phyloP scores from a whole-genome alignment of 2,113 vertebrate genomes.

The Ictalurus punctatus region DNA sequence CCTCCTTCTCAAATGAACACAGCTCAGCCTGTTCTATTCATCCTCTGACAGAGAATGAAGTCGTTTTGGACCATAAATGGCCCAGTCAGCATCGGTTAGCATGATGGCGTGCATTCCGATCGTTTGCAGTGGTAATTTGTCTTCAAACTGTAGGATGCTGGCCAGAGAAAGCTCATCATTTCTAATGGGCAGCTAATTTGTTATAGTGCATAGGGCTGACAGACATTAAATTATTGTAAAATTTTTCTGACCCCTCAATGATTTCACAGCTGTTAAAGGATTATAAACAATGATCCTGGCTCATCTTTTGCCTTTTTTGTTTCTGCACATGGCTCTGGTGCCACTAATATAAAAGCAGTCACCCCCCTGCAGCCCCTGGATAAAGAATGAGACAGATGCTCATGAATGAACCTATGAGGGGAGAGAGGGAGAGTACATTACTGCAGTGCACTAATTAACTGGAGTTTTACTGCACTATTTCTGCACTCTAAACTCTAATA shows the following conservation, averaged over 20 bases:
- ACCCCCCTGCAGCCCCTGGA: background rate
- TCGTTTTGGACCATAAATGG: slow-evolving; percentile 20
- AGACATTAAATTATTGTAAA: background rate
- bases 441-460: background rate
- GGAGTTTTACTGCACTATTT: background rate
- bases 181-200: slow-evolving; percentile 5
- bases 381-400: slow-evolving; percentile 25
- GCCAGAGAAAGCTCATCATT: slow-evolving; percentile 7
- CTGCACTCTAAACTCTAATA: background rate
- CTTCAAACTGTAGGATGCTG: slow-evolving; percentile 2
- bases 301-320: slow-evolving; percentile 3
- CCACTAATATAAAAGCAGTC: background rate
- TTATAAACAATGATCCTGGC: slow-evolving; percentile 42
- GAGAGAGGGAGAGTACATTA: background rate
- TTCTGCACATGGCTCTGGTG: background rate
- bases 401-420: background rate
- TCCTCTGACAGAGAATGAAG: slow-evolving; percentile 26
- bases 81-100: slow-evolving; percentile 10
- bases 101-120: slow-evolving; percentile 11
- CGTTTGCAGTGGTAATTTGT: slow-evolving; percentile 12
- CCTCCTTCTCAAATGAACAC: slow-evolving; percentile 42
- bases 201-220: background rate
- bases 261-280: slow-evolving; percentile 58
- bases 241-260: slow-evolving; percentile 53
- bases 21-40: slow-evolving; percentile 45